Conservation (phyloP, 2,797 vertebrate genomes). For the Tenualosa ilisha region DNA sequence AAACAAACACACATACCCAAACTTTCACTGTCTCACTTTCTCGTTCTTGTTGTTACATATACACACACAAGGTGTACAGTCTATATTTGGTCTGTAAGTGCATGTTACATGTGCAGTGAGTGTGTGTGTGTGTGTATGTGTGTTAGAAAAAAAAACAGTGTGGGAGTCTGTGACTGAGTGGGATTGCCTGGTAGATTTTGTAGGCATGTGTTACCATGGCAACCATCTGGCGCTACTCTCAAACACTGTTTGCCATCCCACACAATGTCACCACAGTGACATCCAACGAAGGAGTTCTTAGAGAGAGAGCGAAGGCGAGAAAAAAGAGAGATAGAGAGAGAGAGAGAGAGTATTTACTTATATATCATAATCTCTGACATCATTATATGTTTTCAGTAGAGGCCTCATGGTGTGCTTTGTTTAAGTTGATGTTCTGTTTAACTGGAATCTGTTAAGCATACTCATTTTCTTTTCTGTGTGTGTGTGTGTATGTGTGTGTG, state of each 20-base stretch:
- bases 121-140: slow-evolving; percentile 22
- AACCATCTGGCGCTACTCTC: slow-evolving; percentile 80
- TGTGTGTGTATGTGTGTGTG: neutral
- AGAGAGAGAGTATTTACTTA: slow-evolving; percentile 3
- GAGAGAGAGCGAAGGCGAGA: slow-evolving; percentile 36
- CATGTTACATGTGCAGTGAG: neutral
- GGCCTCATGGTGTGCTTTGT: neutral
- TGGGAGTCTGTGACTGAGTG: slow-evolving; percentile 76
- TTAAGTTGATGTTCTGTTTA: slow-evolving; percentile 1
- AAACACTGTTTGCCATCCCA: slow-evolving; percentile 73
- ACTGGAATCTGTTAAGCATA: neutral
- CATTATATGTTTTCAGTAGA: neutral
- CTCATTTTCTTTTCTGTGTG: neutral
- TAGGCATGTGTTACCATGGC: slow-evolving; percentile 77
- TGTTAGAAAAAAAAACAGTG: slow-evolving; percentile 52
- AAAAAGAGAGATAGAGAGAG: slow-evolving; percentile 27
- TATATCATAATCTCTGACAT: neutral
- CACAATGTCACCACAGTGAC: slow-evolving; percentile 72
- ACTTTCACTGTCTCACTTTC: neutral
- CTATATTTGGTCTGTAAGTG: neutral
- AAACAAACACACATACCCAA: neutral
- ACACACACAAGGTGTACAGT: neutral
- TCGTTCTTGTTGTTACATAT: neutral
- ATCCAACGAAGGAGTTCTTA: slow-evolving; percentile 65
- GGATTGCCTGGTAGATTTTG: slow-evolving; percentile 82